phyloP scores from a whole-genome alignment of 2,797 vertebrate species.

The Alauda arvensis region DNA sequence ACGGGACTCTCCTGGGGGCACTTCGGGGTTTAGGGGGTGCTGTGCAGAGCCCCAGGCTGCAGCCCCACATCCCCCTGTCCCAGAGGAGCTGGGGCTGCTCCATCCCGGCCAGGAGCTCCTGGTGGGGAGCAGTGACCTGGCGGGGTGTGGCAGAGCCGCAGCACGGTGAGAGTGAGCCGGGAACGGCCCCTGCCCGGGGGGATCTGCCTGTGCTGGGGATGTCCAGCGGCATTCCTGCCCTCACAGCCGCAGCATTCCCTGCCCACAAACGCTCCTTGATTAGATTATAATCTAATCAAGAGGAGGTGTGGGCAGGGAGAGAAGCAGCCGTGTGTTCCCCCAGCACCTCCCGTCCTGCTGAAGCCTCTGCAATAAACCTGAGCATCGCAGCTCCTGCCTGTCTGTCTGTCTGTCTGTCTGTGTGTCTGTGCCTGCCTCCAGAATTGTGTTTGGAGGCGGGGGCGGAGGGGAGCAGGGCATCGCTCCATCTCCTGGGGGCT shows the following conservation, averaged over 20 bases:
- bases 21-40: fast-evolving
- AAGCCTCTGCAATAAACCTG: neutral
- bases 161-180: neutral
- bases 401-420: neutral
- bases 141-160: neutral
- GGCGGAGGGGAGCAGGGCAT: neutral
- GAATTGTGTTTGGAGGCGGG: fast-evolving
- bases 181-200: neutral
- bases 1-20: neutral
- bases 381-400: neutral
- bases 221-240: neutral
- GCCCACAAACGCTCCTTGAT: neutral
- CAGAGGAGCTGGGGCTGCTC: neutral
- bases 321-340: neutral
- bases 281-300: too few relatives aligned
- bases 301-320: neutral
- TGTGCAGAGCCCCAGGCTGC: neutral
- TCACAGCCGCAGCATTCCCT: fast-evolving
- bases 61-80: neutral
- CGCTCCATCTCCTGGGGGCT: neutral
- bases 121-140: neutral
- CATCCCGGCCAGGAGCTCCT: neutral
- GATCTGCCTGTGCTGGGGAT: neutral
- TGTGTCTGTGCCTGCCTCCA: neutral
- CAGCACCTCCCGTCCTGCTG: neutral